Conservation (phyloP, 2,113 vertebrate species). For the Sceloporus tristichus region DNA sequence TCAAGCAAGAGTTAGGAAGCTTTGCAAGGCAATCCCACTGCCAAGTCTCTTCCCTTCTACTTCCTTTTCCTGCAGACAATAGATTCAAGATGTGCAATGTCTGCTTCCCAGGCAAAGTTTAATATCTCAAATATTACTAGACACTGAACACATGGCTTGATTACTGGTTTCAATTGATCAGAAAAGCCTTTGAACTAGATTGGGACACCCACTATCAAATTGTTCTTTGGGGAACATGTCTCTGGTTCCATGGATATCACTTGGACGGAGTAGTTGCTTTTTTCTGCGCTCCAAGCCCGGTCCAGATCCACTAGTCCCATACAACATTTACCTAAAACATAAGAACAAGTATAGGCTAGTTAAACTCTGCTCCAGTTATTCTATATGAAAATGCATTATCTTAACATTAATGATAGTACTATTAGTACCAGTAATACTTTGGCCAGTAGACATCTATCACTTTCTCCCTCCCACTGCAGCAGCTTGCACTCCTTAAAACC, state of each 20-base stretch:
- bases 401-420: not conserved
- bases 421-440: not conserved
- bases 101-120: slow-evolving; percentile 46
- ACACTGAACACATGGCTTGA: slow-evolving; percentile 43
- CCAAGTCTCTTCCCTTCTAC: slow-evolving; percentile 33
- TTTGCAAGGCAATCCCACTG: slow-evolving; percentile 47
- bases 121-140: slow-evolving; percentile 50
- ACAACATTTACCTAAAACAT: slow-evolving; percentile 90
- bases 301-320: slow-evolving; percentile 98
- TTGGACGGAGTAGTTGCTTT: slow-evolving; percentile 83
- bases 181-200: slow-evolving; percentile 50
- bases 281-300: slow-evolving; percentile 90
- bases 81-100: slow-evolving; percentile 38
- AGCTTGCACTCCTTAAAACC: too few species aligned
- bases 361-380: slow-evolving; percentile 12
- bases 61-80: slow-evolving; percentile 50
- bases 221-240: slow-evolving; percentile 97
- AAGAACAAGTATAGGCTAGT: slow-evolving; percentile 26
- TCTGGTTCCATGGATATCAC: slow-evolving; percentile 96
- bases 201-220: slow-evolving; percentile 90
- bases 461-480: too few species aligned
- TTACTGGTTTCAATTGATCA: slow-evolving; percentile 41
- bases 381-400: not conserved
- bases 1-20: slow-evolving; percentile 45
- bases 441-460: not conserved